Evolutionary conservation across 2,797 vertebrate species (phyloP).

Genomic region (Scarus forsteni): DNA sequence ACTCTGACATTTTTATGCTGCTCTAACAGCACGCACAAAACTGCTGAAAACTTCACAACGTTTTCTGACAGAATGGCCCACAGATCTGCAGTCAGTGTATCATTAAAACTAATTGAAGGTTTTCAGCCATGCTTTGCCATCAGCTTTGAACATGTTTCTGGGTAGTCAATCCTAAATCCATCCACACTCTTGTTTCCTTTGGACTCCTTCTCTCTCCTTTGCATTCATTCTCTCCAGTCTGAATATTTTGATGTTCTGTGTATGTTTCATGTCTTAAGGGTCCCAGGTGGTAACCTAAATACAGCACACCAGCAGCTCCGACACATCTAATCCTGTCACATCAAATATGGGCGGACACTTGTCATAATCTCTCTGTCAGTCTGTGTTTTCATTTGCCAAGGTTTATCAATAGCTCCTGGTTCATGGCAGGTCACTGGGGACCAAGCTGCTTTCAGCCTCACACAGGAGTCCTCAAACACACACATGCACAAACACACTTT

Average conservation of each 20-base stretch:
- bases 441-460: conserved; percentile 27
- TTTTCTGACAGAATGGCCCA: no score
- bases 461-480: conserved; percentile 14
- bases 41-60: no score
- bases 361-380: conserved; percentile 20
- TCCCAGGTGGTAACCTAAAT: conserved; percentile 54
- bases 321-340: conserved; percentile 51
- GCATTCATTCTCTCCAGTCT: background rate
- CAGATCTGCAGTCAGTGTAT: no score
- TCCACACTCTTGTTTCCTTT: conserved; percentile 5
- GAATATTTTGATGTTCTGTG: conserved; percentile 8
- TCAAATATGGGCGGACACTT: conserved; percentile 44
- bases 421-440: conserved; percentile 62
- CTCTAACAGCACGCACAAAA: no score
- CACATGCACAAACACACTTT: conserved; percentile 24
- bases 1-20: no score
- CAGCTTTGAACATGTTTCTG: background rate
- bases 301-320: conserved; percentile 30
- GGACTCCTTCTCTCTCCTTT: background rate
- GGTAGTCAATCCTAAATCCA: background rate
- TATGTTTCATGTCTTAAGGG: conserved; percentile 28
- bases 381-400: conserved; percentile 46
- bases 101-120: background rate
- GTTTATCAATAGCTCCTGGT: conserved; percentile 75
- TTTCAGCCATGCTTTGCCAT: background rate